These are phyloP conservation scores for Diprion similis DNA, from an alignment of 1,140 invertebrate species.

Conservation along the genomic window DNA sequence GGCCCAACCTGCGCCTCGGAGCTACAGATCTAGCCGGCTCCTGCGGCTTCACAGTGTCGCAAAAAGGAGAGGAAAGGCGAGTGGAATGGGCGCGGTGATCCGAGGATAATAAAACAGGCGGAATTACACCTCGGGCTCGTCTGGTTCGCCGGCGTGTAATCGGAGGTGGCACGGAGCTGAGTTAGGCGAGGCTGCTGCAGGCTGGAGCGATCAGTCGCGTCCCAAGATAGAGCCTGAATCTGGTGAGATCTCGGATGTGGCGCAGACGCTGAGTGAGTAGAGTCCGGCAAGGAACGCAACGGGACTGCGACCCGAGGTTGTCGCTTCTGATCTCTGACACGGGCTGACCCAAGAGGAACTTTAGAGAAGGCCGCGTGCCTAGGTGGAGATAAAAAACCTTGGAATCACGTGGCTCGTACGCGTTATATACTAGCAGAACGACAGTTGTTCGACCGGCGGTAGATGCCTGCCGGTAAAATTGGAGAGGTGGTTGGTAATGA, in stretches of 20 bases:
- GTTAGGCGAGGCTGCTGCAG: too few species aligned
- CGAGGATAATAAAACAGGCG: background rate
- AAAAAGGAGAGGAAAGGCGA: too few species aligned
- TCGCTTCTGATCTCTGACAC: background rate
- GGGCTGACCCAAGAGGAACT: background rate
- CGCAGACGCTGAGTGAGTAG: background rate
- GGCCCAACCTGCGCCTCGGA: background rate
- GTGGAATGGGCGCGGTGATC: too few species aligned
- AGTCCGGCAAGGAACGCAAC: background rate
- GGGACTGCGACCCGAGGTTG: background rate
- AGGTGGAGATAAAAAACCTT: background rate
- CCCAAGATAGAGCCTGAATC: background rate
- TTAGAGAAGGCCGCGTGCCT: background rate
- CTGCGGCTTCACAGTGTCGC: background rate
- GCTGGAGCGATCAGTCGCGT: background rate
- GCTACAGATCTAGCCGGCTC: background rate
- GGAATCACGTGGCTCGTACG: background rate
- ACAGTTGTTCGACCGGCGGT: too few species aligned
- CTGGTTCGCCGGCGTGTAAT: background rate
- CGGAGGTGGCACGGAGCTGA: too few species aligned
- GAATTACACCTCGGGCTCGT: background rate
- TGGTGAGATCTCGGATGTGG: constrained; percentile 2
- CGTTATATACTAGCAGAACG: too few species aligned
- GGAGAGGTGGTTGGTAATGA: too few species aligned
- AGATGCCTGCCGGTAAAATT: too few species aligned